Evolutionary conservation across 1,140 invertebrate genomes (phyloP), one percentile per base, ranked within the genome.

Genomic region (Rhyzopertha dominica): DNA sequence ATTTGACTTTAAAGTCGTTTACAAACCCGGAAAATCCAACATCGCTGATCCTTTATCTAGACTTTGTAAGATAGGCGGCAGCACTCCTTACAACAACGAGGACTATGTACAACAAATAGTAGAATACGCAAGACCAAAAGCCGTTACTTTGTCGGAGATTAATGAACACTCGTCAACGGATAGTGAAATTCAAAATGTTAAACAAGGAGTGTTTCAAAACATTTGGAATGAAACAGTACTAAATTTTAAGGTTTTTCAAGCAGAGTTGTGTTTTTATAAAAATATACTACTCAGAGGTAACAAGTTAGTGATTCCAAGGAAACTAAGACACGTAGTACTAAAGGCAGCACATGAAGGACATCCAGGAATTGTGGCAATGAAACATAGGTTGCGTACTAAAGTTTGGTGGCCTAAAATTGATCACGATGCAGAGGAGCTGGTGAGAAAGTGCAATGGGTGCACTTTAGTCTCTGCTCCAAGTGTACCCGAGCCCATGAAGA

Each of bases 321-420:
- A 25, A 25, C 34, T 70, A 5, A 34, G 59, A 12, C 20, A 48
- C 17, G 25, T 20, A 29, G 47, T 67, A 8, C 37, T 70, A 29
- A 29, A 44, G 16, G 56, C 62, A 2, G 65, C 67, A 7, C 74
- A 76, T 20, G 57, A 68, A 53, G 67, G 63, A 3, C 76, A 79
- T 52, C 63, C 66, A 3, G 74, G 75, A 4, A 69, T 76, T 5
- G 66, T 66, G 0, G 62, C 58, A 0, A 80, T 79, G 74, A 80
- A 80, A 57, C 48, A 58, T 1, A 31, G 74, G 10, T 62, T 77
- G 2, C 32, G 74, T 12, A 58, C 53, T 9, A 73, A 76, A 53
- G 62, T 75, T 4, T 78, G 71, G 69, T 79, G 72, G 73, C 65
- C 63, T 8, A 55, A 52, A 20, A 68, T 77, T 0, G 70, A 79